Percentiles rank a stretch among this genome's conserved stretches.
These are phyloP conservation scores for Sparus aurata DNA, from an alignment of 2,797 vertebrate species.

Conservation along the genomic window DNA sequence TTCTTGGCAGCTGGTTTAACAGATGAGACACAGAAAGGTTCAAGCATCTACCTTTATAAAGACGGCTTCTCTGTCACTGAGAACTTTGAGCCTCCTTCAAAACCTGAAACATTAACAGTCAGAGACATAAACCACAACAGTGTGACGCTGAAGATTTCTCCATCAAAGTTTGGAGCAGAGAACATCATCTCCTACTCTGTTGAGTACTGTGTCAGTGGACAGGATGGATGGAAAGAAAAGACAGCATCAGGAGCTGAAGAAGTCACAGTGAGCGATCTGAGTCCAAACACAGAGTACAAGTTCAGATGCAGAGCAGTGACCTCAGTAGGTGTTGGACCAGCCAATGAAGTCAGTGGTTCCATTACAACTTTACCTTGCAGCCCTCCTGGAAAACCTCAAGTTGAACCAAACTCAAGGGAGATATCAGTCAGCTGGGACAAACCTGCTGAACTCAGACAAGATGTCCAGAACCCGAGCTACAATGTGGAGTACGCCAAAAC, in stretches of 20 bases:
- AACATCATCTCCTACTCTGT: conserved; percentile 52
- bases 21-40: background rate
- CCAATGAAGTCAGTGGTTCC: conserved; percentile 1
- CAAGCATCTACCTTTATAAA: background rate
- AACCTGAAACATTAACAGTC: conserved; percentile 45
- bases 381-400: conserved; percentile 45
- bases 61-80: background rate
- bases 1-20: background rate
- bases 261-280: conserved; percentile 52
- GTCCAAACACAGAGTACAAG: conserved; percentile 60
- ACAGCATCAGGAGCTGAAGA: conserved; percentile 7
- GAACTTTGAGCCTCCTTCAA: conserved; percentile 36
- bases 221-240: conserved; percentile 47
- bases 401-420: background rate
- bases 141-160: conserved; percentile 48
- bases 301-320: conserved; percentile 10
- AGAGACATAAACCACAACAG: conserved; percentile 46
- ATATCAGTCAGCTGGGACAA: conserved; percentile 19
- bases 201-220: conserved; percentile 53
- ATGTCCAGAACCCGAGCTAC: conserved; percentile 40
- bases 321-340: background rate
- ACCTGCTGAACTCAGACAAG: conserved; percentile 46
- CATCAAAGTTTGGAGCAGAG: conserved; percentile 54
- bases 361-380: conserved; percentile 53
- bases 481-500: conserved; percentile 40